phyloP scores from a whole-genome alignment of 2,797 vertebrate genomes.

The Falco biarmicus region DNA sequence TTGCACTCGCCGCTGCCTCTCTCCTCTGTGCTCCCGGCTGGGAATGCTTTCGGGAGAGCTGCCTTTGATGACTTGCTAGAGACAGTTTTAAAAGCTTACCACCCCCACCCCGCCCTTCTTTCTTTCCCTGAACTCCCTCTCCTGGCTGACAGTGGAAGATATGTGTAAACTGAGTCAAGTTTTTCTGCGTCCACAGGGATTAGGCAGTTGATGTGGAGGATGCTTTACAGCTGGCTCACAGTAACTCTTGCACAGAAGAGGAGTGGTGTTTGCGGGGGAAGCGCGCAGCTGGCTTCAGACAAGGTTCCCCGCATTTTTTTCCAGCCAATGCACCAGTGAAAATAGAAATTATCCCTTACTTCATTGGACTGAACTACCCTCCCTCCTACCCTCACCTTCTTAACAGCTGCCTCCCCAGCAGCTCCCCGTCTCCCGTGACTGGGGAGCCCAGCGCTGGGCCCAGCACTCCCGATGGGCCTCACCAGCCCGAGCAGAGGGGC shows the following conservation, averaged over 20 bases:
- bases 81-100: not conserved
- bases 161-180: not conserved
- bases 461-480: too few species aligned
- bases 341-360: not conserved
- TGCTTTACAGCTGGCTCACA: not conserved
- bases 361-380: not conserved
- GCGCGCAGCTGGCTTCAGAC: not conserved
- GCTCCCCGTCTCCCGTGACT: too few species aligned
- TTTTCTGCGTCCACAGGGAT: not conserved
- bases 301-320: not conserved
- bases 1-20: not conserved
- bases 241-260: not conserved
- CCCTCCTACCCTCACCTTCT: not conserved
- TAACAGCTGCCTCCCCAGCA: not conserved
- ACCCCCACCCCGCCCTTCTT: too few species aligned
- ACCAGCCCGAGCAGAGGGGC: too few species aligned
- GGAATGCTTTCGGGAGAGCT: not conserved
- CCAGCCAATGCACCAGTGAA: not conserved
- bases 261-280: not conserved
- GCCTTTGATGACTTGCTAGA: constrained; percentile 22
- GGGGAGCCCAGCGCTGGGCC: too few species aligned
- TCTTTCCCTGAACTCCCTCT: not conserved
- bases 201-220: not conserved
- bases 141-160: not conserved
- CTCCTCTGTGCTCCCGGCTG: not conserved